These are phyloP conservation scores for Lasioglossum zephyrum DNA, from an alignment of 2,888 invertebrate species.

Conservation along the genomic window DNA sequence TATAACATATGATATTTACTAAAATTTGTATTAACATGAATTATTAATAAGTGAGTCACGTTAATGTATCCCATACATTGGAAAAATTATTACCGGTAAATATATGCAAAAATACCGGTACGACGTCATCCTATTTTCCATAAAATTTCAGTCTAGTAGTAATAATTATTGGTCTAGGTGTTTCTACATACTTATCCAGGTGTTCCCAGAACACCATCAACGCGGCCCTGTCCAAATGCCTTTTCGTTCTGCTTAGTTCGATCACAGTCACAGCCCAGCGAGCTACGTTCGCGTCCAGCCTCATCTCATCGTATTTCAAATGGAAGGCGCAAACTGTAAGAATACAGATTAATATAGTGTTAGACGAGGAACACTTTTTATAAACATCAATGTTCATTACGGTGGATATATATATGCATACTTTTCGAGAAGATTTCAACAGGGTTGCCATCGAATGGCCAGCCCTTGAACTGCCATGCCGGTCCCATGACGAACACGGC, in stretches of 20 bases:
- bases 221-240: conserved; percentile 98
- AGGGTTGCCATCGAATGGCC: conserved; percentile 99
- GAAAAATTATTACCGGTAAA: too few species aligned
- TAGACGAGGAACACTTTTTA: background rate
- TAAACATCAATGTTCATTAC: background rate
- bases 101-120: too few species aligned
- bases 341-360: background rate
- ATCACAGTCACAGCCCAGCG: conserved; percentile 99
- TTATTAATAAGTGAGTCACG: too few species aligned
- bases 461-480: conserved; percentile 99
- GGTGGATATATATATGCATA: conserved; percentile 84
- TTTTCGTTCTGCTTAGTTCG: conserved; percentile 94
- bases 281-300: conserved; percentile 96
- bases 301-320: conserved; percentile 98
- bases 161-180: background rate
- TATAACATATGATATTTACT: too few species aligned
- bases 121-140: background rate
- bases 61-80: too few species aligned
- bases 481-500: conserved; percentile 99
- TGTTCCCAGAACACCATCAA: conserved; percentile 99
- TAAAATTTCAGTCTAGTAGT: background rate
- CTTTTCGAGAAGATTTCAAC: conserved; percentile 99
- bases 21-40: too few species aligned
- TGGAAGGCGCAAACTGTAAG: conserved; percentile 97
- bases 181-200: conserved; percentile 92